These are phyloP conservation scores for Cirrhinus mrigala DNA, from an alignment of 2,797 vertebrate species.

Conservation along the genomic window DNA sequence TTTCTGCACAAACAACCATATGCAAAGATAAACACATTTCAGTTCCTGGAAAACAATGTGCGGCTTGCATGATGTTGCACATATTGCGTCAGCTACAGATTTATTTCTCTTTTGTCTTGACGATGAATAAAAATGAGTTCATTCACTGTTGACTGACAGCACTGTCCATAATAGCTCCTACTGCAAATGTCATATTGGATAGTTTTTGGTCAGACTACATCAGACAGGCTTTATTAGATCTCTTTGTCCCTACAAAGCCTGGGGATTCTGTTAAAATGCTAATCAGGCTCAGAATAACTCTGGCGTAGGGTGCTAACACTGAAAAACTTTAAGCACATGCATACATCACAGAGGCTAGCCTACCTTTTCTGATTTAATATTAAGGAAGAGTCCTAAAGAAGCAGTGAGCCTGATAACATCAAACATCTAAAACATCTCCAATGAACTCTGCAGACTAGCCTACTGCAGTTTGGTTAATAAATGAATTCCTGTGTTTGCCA, in stretches of 20 bases:
- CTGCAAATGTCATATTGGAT: slow-evolving; percentile 18
- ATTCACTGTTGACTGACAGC: slow-evolving; percentile 30
- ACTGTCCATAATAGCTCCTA: slow-evolving; percentile 17
- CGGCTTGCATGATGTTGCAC: slow-evolving; percentile 18
- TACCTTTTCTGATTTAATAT: slow-evolving; percentile 15
- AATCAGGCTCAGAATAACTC: slow-evolving; percentile 37
- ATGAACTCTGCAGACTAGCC: slow-evolving; percentile 4
- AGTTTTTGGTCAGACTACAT: slow-evolving; percentile 16
- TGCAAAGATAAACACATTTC: neutral
- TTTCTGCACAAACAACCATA: neutral
- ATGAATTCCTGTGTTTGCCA: slow-evolving; percentile 49
- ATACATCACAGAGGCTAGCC: neutral
- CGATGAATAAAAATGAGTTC: slow-evolving; percentile 26
- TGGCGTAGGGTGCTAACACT: neutral
- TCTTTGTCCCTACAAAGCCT: slow-evolving; percentile 17
- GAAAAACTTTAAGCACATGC: neutral
- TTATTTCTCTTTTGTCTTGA: slow-evolving; percentile 43
- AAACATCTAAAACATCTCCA: neutral
- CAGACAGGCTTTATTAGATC: slow-evolving; percentile 45
- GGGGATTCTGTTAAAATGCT: slow-evolving; percentile 37
- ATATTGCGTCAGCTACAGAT: slow-evolving; percentile 43
- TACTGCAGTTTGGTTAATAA: slow-evolving; percentile 48
- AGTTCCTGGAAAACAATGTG: slow-evolving; percentile 5
- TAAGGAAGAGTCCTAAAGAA: neutral
- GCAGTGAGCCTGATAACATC: neutral